These are phyloP conservation scores for Zaprionus ghesquierei DNA, from an alignment of 1,140 invertebrate genomes.

Conservation along the genomic window DNA sequence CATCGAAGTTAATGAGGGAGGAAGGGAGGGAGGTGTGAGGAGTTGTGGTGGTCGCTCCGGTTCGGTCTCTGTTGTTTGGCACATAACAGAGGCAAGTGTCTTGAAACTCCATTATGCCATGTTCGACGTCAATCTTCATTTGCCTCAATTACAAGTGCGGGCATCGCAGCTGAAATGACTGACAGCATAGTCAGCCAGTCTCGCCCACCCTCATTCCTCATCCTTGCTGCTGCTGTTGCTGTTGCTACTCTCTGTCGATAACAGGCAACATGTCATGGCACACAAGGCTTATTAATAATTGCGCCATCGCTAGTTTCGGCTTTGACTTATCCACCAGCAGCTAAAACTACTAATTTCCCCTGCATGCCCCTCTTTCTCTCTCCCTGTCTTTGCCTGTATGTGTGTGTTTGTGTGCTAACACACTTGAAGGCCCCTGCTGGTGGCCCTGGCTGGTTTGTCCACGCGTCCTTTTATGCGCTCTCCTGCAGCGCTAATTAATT, in stretches of 20 bases:
- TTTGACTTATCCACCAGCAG: slow-evolving; percentile 37
- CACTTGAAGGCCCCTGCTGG: slow-evolving; percentile 16
- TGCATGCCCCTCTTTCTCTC: background rate
- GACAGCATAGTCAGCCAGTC: background rate
- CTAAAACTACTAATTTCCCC: background rate
- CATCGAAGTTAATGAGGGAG: background rate
- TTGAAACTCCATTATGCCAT: slow-evolving; percentile 73
- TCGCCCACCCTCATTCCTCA: too few relatives aligned
- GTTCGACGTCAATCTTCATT: slow-evolving; percentile 76
- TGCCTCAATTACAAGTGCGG: slow-evolving; percentile 64
- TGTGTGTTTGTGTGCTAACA: slow-evolving; percentile 17
- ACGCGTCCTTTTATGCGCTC: slow-evolving; percentile 46
- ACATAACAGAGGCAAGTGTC: slow-evolving; percentile 59
- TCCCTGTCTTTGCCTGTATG: background rate
- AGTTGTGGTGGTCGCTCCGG: background rate
- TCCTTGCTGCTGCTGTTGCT: background rate
- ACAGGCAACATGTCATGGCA: slow-evolving; percentile 17
- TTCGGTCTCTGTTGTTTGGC: slow-evolving; percentile 36
- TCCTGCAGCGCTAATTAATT: slow-evolving; percentile 81
- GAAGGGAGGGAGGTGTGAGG: background rate
- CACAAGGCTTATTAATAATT: slow-evolving; percentile 69
- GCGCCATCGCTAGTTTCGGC: slow-evolving; percentile 51
- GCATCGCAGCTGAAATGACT: slow-evolving; percentile 15
- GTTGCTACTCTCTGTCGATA: slow-evolving; percentile 5
- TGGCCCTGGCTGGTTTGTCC: slow-evolving; percentile 8